These are phyloP conservation scores for Formica aserva DNA, from an alignment of 2,888 invertebrate genomes.

Conservation along the genomic window DNA sequence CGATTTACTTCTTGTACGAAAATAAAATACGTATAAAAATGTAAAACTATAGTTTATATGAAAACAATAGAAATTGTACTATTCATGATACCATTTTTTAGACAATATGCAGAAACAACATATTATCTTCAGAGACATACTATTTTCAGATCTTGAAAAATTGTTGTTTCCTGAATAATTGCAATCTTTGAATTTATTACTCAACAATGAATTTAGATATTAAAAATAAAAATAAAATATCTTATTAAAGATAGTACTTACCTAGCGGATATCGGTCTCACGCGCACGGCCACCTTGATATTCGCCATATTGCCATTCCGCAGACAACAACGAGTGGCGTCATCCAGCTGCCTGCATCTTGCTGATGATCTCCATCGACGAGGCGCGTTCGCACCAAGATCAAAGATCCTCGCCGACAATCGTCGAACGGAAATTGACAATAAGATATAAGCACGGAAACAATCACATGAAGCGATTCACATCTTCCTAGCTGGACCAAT, in stretches of 20 bases:
- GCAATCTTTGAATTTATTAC: not conserved
- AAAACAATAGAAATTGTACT: not conserved
- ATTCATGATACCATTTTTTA: not conserved
- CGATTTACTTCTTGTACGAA: not conserved
- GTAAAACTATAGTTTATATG: not conserved
- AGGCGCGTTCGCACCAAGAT: not conserved
- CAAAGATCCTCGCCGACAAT: not conserved
- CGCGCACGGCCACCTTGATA: slow-evolving; percentile 89
- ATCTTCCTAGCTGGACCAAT: not conserved
- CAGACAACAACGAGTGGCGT: slow-evolving; percentile 58
- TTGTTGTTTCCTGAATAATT: not conserved
- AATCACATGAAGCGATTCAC: slow-evolving; percentile 12
- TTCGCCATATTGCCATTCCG: slow-evolving; percentile 87
- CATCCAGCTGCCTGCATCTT: slow-evolving; percentile 45
- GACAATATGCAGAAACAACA: not conserved
- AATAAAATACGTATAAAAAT: not conserved
- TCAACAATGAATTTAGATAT: not conserved
- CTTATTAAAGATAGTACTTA: slow-evolving; percentile 80
- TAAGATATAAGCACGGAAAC: not conserved
- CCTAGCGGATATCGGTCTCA: slow-evolving; percentile 89
- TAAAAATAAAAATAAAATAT: not conserved
- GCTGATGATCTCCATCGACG: not conserved
- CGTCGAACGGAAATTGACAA: not conserved
- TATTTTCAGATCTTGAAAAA: not conserved
- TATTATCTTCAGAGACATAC: not conserved